Evolutionary conservation across 2,113 vertebrate genomes (phyloP).

Genomic region (Pterocles gutturalis): DNA sequence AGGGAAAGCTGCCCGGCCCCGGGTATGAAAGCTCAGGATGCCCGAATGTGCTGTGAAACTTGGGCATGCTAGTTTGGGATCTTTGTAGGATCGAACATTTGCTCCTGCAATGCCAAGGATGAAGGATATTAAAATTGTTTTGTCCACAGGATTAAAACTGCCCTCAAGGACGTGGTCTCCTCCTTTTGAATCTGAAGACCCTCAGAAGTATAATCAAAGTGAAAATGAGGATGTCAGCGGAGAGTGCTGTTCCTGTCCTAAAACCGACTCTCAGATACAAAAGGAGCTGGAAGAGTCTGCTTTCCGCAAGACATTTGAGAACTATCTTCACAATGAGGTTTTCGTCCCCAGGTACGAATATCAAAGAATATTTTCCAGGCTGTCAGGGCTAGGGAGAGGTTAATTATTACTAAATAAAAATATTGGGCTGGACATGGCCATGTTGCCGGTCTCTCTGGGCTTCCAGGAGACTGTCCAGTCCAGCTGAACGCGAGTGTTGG

Average conservation of each 20-base stretch:
- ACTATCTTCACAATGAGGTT: constrained; percentile 96
- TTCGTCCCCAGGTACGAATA: constrained; percentile 88
- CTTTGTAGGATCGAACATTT: neutral
- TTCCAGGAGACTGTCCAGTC: neutral
- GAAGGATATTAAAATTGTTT: neutral
- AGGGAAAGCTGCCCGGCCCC: neutral
- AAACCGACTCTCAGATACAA: constrained; percentile 92
- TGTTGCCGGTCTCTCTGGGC: neutral
- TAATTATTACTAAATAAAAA: neutral
- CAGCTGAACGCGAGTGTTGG: neutral
- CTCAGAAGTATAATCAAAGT: constrained; percentile 88
- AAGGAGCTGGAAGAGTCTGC: constrained; percentile 93
- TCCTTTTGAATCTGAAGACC: constrained; percentile 82
- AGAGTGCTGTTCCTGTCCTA: constrained; percentile 91
- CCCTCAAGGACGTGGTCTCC: constrained; percentile 89
- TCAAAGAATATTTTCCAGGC: neutral
- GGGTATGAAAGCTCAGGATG: neutral
- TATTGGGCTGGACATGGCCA: fast-evolving
- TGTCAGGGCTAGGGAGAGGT: neutral
- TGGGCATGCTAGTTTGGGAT: neutral
- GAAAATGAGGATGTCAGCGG: constrained; percentile 78
- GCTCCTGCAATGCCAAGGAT: neutral
- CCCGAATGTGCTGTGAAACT: neutral
- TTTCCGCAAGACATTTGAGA: constrained; percentile 94
- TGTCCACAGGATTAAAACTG: constrained; percentile 87